Base-by-base conservation (phyloP, 2,888 invertebrate genomes). In the Mimumesa dahlbomi region DNA sequence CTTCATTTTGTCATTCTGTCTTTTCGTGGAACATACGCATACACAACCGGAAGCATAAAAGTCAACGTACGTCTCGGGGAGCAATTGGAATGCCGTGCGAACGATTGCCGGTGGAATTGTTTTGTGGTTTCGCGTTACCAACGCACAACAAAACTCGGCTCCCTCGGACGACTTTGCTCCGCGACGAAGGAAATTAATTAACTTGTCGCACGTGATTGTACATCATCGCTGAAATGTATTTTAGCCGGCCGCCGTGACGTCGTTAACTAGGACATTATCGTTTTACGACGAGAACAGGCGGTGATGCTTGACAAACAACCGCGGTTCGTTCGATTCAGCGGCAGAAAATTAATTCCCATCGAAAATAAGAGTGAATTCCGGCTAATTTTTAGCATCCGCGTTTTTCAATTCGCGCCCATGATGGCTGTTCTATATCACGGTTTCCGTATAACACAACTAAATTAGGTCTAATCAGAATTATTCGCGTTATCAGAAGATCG, bases 151-250 rank as follows among this genome's bases (percentile, higher is more conserved):
- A 21, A 4, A 19, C 29, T 9, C 13, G 3, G 29, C 5, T 34
- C n/a, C 14, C 57, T 42, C 31, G 25, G 11, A 13, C 42, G n/a
- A 11, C n/a, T n/a, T n/a, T 25, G 21, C 9, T 16, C 14, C 25
- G 40, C 43, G n/a, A n/a, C n/a, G 45, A 14, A n/a, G 2, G 22
- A 22, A 62, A 67, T 62, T 62, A 54, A 62, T 67, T 56, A 62
- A 45, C 31, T 19, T 9, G 49, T 50, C 45, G 29, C 45, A 18
- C 50, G 18, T 50, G 52, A 59, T 46, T 40, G 50, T 43, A 22
- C 31, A 16, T 58, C 29, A 14, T 21, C 22, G n/a, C 34, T 49
- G 21, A 52, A 52, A 52, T 52, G 19, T 22, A 36, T 40, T 57
- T 58, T 13, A 13, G 25, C 18, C 9, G 9, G 49, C 34, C 21